phyloP scores from a whole-genome alignment of 2,797 vertebrate species.

The Poliocrania exsul region DNA sequence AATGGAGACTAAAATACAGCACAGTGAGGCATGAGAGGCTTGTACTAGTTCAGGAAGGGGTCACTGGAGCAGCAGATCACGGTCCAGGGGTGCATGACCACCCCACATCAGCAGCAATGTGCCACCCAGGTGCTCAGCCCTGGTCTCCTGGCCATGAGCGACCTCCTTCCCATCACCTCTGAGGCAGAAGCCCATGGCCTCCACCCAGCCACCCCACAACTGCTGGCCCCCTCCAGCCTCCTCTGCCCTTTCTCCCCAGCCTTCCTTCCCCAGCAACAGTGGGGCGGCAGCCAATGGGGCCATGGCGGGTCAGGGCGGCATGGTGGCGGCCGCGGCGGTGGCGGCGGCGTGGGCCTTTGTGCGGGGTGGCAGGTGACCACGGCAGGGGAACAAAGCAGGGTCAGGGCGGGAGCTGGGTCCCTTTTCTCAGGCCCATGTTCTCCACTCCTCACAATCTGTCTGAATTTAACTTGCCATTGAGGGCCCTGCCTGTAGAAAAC shows the following conservation, averaged over 20 bases:
- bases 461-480: conserved; percentile 83
- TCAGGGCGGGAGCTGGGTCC: conserved; percentile 73
- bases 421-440: conserved; percentile 82
- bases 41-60: not conserved
- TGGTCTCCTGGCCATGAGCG: accelerated
- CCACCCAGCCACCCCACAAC: accelerated
- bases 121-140: not conserved
- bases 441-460: conserved; percentile 84
- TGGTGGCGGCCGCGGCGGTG: conserved; percentile 28
- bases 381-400: conserved; percentile 80
- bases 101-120: accelerated
- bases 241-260: conserved; percentile 34
- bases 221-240: not conserved
- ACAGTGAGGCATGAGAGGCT: not conserved
- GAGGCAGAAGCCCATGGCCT: accelerated
- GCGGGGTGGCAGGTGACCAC: conserved; percentile 82
- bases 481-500: conserved; percentile 77
- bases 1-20: not conserved
- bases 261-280: conserved; percentile 73
- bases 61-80: not conserved
- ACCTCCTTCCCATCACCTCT: accelerated
- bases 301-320: conserved; percentile 51
- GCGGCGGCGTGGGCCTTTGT: conserved; percentile 68
- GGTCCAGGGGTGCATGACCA: accelerated
- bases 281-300: conserved; percentile 67